These are phyloP conservation scores for Epirrhoe tristata DNA, from an alignment of 2,888 invertebrate species.

Conservation along the genomic window DNA sequence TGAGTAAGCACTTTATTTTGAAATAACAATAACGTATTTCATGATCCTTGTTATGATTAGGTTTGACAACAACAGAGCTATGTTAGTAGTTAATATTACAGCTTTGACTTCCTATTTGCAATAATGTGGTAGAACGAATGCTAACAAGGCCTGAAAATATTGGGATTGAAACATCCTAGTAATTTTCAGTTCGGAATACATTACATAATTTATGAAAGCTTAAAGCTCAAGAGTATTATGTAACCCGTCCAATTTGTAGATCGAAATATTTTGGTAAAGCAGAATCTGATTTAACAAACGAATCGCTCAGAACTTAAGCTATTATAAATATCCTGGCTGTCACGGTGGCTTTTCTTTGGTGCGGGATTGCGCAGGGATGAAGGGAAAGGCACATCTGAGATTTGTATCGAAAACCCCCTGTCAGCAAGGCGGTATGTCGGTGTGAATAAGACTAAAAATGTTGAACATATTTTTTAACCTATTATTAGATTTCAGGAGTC, in stretches of 20 bases:
- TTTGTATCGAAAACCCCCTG: conserved; percentile 69
- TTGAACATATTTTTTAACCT: conserved; percentile 10
- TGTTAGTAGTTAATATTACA: background rate
- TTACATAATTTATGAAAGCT: conserved; percentile 11
- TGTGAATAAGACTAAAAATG: conserved; percentile 48
- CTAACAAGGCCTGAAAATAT: conserved; percentile 1
- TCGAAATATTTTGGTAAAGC: conserved; percentile 4
- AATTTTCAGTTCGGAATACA: background rate
- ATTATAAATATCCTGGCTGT: conserved; percentile 47
- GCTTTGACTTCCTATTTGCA: background rate
- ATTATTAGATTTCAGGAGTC: background rate
- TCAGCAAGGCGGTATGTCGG: conserved; percentile 56
- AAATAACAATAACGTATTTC: too few relatives aligned
- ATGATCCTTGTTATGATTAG: too few relatives aligned
- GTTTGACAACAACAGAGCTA: background rate
- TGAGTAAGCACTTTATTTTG: background rate
- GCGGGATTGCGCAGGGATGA: conserved; percentile 58
- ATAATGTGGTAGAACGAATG: background rate
- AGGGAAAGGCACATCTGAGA: conserved; percentile 57
- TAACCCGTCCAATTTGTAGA: conserved; percentile 9
- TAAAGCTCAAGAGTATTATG: conserved; percentile 1
- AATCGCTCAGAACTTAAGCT: conserved; percentile 9
- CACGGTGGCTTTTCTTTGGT: conserved; percentile 56
- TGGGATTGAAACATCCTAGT: conserved; percentile 7
- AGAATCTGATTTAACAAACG: conserved; percentile 17